Evolutionary conservation across 2,797 vertebrate species (phyloP).

Genomic region (Adelosebastes latens): DNA sequence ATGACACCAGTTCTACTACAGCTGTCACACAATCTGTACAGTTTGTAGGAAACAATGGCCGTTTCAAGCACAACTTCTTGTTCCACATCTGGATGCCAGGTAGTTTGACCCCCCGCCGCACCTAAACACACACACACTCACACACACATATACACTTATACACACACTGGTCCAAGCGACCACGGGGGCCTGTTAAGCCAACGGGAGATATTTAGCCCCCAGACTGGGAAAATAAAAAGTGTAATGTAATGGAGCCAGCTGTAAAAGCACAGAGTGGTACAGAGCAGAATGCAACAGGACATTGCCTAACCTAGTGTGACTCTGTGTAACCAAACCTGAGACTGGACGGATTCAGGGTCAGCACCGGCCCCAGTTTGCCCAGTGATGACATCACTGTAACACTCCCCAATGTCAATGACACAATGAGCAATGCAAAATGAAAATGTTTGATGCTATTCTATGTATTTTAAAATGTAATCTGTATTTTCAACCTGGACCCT

Average conservation of each 20-base stretch:
- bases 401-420: background rate
- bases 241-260: conserved; percentile 78
- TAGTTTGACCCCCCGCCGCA: conserved; percentile 45
- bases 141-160: conserved; percentile 14
- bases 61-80: conserved; percentile 26
- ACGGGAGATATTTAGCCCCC: conserved; percentile 75
- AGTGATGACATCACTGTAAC: background rate
- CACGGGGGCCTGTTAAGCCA: conserved; percentile 74
- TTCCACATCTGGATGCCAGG: conserved; percentile 78
- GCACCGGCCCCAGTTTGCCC: background rate
- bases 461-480: background rate
- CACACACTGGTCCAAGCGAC: conserved; percentile 39
- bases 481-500: no score
- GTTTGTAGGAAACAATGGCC: conserved; percentile 45
- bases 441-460: background rate
- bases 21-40: background rate
- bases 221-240: conserved; percentile 80
- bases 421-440: background rate
- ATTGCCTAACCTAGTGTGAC: background rate
- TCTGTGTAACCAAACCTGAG: conserved; percentile 16
- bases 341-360: conserved; percentile 26
- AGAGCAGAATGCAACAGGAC: conserved; percentile 51
- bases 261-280: conserved; percentile 76
- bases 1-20: background rate
- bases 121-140: conserved; percentile 11